Evolutionary conservation across 1,140 invertebrate genomes (phyloP), one percentile per base, ranked within the genome.

Genomic region (Orchesella cincta): DNA sequence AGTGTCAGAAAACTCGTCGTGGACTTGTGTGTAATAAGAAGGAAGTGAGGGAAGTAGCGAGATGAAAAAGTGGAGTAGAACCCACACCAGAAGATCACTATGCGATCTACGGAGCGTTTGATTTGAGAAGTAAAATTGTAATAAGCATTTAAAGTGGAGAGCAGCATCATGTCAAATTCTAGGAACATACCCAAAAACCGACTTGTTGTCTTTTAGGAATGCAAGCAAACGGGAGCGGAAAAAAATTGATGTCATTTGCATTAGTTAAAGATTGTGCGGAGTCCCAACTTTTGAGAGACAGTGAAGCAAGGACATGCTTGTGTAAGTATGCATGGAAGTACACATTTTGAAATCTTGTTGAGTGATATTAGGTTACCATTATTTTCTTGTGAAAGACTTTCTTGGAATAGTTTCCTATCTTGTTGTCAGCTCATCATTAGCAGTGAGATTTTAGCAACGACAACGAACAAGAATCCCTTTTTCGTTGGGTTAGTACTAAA

Each of bases 351-450:
- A 67, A 67, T 67, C 62, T 67, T 33, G 62, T 67, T 67, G 62
- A 67, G 62, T 67, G 31, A 67, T 67, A 67, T 67, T 67, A 14
- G 62, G 62, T 62, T 67, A 67, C 62, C 62, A 67, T 67, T 67
- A 67, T 23, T 29, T 67, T 67, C 33, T 12, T 31, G 26, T 67
- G 5, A 29, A 67, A 67, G 23, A 67, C 28, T 31, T 67, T 67
- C 62, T 31, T 29, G 62, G 23, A 67, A 67, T 67, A 33, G 62
- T 33, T 67, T 67, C 31, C 8, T 31, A 67, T 33, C 62, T 18
- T 12, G 2, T 18, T 67, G 62, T 67, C 62, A 67, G 62, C 62
- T 67, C 62, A 67, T 67, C 62, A 67, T 67, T 67, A 67, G 62
- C 62, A 67, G 54, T 57, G 54, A 46, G 5, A 8, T 46, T 18